phyloP scores from a whole-genome alignment of 1,140 invertebrate genomes.

The Drosophila equinoxialis region DNA sequence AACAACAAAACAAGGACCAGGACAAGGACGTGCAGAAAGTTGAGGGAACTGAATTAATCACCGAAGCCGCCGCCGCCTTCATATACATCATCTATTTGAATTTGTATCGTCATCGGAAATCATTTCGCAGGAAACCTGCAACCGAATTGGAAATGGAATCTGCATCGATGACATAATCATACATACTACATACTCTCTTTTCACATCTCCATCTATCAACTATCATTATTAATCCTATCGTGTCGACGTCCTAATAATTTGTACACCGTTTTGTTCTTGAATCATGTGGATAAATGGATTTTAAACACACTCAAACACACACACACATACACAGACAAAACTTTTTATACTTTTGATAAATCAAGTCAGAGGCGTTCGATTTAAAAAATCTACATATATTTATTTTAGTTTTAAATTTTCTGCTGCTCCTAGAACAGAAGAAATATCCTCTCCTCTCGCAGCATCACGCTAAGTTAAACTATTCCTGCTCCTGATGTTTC shows the following conservation, averaged over 20 bases:
- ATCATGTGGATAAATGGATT: constrained; percentile 65
- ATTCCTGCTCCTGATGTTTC: not conserved
- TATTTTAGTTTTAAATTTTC: constrained; percentile 71
- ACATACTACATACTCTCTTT: not conserved
- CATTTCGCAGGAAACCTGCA: constrained; percentile 80
- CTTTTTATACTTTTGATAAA: constrained; percentile 80
- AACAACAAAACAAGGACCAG: not conserved
- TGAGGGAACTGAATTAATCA: not conserved
- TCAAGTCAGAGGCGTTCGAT: constrained; percentile 78
- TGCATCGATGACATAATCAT: constrained; percentile 22
- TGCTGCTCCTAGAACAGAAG: constrained; percentile 13
- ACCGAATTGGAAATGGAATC: not conserved
- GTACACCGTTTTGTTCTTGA: constrained; percentile 34
- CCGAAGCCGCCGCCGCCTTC: constrained; percentile 44
- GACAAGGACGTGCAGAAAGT: constrained; percentile 17
- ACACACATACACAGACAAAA: constrained; percentile 33
- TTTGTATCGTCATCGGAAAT: constrained; percentile 82
- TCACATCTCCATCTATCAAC: constrained; percentile 42
- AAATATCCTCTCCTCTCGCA: not conserved
- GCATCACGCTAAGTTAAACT: not conserved
- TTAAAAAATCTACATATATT: constrained; percentile 60
- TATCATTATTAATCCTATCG: constrained; percentile 42
- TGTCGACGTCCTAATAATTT: constrained; percentile 35
- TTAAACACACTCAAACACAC: constrained; percentile 22
- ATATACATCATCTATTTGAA: constrained; percentile 78